Base-by-base conservation (phyloP, 1,140 invertebrate genomes). In the Sarcophaga peregrina region DNA sequence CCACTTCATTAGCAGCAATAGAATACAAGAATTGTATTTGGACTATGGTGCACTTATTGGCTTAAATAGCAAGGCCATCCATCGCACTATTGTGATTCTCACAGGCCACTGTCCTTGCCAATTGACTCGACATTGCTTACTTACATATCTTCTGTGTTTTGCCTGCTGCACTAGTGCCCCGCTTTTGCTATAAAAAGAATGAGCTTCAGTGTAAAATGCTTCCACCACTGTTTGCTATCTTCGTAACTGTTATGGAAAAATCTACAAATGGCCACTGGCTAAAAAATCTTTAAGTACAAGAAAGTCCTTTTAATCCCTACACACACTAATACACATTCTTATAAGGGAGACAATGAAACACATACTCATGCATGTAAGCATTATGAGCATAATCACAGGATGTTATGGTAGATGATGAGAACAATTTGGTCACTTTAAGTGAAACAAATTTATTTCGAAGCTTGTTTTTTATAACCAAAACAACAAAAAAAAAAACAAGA, bases 381-480 rank as follows among this genome's bases (percentile, higher is more conserved):
- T 68, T 17, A 68, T 68, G 4, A 4, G 25, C 52, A 54, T 54
- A 15, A 10, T 54, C 9, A 62, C 17, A 9, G 8, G 62, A 20
- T 11, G 62, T 9, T 20, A 25, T 25, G 17, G 62, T 8, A 25
- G 75, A 78, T 52, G 75, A 78, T 89, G 88, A 89, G 88, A 89
- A 88, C 88, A 89, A 89, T 89, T 89, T 89, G 88, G 87, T 88
- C 88, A 89, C 88, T 89, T 88, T 87, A 88, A 89, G 88, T 89
- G 88, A 88, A 87, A 87, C 87, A 89, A 89, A 89, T 89, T 89
- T 89, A 89, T 89, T 89, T 89, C 87, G 87, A 89, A 88, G 86
- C 86, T n/a, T 84, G 84, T 87, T 85, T 84, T 85, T 85, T 85
- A 83, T 83, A 37, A 37, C 25, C 58, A 68, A 82, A 37, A 37